phyloP scores from a whole-genome alignment of 2,113 vertebrate genomes.

The Microtus oregoni region DNA sequence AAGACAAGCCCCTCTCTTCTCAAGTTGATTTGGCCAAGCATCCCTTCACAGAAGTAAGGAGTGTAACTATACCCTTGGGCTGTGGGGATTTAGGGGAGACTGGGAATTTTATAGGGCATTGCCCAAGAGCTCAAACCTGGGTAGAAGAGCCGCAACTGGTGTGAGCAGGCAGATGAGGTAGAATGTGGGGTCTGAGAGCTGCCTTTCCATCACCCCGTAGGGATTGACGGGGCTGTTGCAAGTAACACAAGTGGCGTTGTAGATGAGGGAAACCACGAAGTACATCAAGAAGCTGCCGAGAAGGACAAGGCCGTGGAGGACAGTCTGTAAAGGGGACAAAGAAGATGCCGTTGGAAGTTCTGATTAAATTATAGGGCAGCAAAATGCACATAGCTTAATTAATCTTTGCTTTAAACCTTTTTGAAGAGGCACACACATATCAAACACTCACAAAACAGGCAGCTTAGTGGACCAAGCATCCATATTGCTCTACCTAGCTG shows the following conservation, averaged over 20 bases:
- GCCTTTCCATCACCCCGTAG: conserved; percentile 92
- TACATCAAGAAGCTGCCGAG: conserved; percentile 90
- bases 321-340: conserved; percentile 87
- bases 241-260: conserved; percentile 89
- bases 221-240: conserved; percentile 93
- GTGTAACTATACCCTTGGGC: background rate
- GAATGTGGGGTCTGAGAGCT: conserved; percentile 92
- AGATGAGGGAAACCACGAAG: conserved; percentile 89
- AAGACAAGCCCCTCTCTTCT: background rate
- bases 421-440: background rate
- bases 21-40: background rate
- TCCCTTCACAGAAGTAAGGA: background rate
- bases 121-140: conserved; percentile 88
- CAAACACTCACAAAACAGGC: background rate
- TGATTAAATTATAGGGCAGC: background rate
- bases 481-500: background rate
- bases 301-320: conserved; percentile 89
- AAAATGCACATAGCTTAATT: background rate
- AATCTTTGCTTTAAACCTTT: background rate
- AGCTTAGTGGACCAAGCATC: background rate
- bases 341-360: background rate
- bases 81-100: background rate
- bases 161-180: conserved; percentile 93
- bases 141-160: conserved; percentile 91
- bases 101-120: background rate